phyloP scores from a whole-genome alignment of 1,140 invertebrate species.

The Temnothorax nylanderi region DNA sequence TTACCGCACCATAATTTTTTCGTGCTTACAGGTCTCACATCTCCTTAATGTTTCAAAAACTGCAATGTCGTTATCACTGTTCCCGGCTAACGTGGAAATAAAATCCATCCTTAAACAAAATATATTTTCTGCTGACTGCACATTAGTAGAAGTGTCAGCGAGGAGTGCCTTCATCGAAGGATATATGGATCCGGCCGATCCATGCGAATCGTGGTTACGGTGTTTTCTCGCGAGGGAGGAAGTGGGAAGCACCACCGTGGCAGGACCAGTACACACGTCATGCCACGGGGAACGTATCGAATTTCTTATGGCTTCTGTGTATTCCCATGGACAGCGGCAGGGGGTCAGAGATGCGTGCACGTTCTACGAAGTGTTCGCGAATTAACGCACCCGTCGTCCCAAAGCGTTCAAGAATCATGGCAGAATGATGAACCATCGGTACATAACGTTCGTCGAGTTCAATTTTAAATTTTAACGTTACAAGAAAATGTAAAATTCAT shows the following conservation, averaged over 20 bases:
- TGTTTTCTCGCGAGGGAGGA: conserved; percentile 79
- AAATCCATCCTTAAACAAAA: conserved; percentile 7
- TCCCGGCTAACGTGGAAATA: background rate
- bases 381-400: background rate
- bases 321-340: conserved; percentile 81
- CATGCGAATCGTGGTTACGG: conserved; percentile 65
- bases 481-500: background rate
- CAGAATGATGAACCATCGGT: background rate
- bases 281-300: conserved; percentile 83
- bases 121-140: background rate
- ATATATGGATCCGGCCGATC: conserved; percentile 42
- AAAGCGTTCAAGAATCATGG: background rate
- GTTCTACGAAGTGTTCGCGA: conserved; percentile 33
- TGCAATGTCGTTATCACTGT: background rate
- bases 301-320: conserved; percentile 86
- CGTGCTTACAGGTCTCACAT: background rate
- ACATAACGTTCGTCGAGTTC: background rate
- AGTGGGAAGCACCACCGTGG: conserved; percentile 85
- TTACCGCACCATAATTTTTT: background rate
- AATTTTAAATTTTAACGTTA: background rate
- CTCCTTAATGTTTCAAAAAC: background rate
- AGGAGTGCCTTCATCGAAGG: background rate
- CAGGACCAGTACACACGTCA: conserved; percentile 71
- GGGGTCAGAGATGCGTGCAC: conserved; percentile 58
- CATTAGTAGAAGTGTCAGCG: background rate